phyloP scores from a whole-genome alignment of 2,113 vertebrate genomes.

The Anarhynchus alexandrinus region DNA sequence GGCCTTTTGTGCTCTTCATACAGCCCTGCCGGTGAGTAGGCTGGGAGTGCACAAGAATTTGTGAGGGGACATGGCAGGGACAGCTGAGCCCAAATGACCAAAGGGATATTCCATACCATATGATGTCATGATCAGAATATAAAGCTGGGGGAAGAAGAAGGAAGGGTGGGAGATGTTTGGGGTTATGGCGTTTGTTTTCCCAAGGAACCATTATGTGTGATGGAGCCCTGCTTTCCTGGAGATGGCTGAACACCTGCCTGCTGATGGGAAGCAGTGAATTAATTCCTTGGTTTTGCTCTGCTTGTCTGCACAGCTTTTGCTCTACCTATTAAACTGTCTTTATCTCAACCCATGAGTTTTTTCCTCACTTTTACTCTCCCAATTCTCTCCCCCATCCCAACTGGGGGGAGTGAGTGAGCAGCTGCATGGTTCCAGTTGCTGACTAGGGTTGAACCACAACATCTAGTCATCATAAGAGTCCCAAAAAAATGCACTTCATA shows the following conservation, averaged over 20 bases:
- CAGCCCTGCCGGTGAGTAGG: not conserved
- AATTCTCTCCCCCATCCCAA: not conserved
- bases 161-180: no score
- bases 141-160: not conserved
- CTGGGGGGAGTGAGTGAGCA: not conserved
- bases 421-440: not conserved
- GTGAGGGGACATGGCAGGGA: not conserved
- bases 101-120: not conserved
- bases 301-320: not conserved
- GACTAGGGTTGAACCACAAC: not conserved
- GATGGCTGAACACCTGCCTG: not conserved
- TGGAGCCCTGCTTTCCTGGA: not conserved
- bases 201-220: not conserved
- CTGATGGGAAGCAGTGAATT: not conserved
- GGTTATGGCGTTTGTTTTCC: not conserved
- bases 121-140: not conserved
- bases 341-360: not conserved
- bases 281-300: not conserved
- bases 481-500: not conserved
- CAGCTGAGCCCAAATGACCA: not conserved
- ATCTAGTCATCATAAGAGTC: not conserved
- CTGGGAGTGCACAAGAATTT: not conserved
- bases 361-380: not conserved
- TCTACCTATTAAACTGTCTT: not conserved
- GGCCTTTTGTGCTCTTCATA: not conserved